Evolutionary conservation across 2,888 invertebrate genomes (phyloP), one percentile per base, ranked within the genome.

Genomic region (Helobdella robusta): DNA sequence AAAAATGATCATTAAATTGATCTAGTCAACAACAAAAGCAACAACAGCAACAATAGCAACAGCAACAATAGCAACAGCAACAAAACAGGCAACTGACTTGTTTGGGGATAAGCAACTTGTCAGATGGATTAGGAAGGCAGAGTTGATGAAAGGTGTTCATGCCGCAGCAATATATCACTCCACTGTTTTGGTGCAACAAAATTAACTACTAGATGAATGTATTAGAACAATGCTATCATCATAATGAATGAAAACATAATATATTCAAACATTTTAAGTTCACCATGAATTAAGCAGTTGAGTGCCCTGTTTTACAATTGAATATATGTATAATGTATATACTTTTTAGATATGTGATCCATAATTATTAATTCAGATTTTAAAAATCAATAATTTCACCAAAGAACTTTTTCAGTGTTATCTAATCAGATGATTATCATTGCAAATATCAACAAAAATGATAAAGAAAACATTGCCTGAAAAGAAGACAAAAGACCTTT

Each of bases 91-190:
- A 30, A 64, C 65, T 44, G n/a, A 65, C 65, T 44, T 68, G 72
- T 72, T 77, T 81, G 11, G 84, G 84, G 5, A 74, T 70, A 8
- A 83, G 73, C 40, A 79, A 70, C 68, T 82, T 80, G 48, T 81
- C 79, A 4, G 83, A 82, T 23, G 82, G 78, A 52, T 84, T 82
- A 64, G 77, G 76, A 67, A 78, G 81, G 0, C 87, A 87, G 61
- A 88, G 77, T 72, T 87, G 86, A 68, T 83, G 82, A 73, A 84
- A 81, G 1, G 81, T 81, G 74, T 88, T 88, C 56, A 74, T 68
- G 32, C 68, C 84, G 76, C 76, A 78, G 46, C 73, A 72, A 76
- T n/a, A 87, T 84, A 79, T 84, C 83, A 50, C 83, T 79, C 80
- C 83, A 84, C 84, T 85, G 73, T 50, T 76, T 76, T 56, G n/a